phyloP scores from a whole-genome alignment of 2,113 vertebrate genomes.

The Acrocephalus kingi region DNA sequence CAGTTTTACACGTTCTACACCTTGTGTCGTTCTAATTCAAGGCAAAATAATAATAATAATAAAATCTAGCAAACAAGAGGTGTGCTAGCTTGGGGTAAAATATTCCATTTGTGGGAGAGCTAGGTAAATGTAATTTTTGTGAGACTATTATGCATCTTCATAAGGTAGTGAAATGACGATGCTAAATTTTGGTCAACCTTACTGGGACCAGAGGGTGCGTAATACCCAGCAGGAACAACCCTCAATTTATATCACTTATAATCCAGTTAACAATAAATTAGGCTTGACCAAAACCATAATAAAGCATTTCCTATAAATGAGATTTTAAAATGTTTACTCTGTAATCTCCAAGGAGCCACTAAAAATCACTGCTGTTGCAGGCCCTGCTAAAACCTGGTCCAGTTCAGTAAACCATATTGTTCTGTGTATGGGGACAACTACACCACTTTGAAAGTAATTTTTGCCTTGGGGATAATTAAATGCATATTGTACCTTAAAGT shows the following conservation, averaged over 20 bases:
- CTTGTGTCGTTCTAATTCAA: not conserved
- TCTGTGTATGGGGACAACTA: slow-evolving; percentile 4
- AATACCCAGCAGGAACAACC: not conserved
- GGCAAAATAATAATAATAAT: not conserved
- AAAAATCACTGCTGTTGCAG: slow-evolving; percentile 35
- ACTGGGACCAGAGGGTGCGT: not conserved
- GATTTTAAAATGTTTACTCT: slow-evolving; percentile 49
- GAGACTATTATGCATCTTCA: not conserved
- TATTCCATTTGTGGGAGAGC: not conserved
- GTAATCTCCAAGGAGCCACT: slow-evolving; percentile 26
- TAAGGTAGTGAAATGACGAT: not conserved
- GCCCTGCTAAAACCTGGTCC: slow-evolving; percentile 31
- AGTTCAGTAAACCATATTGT: slow-evolving; percentile 47
- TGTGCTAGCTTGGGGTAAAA: not conserved
- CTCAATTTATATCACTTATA: not conserved
- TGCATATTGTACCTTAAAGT: slow-evolving; percentile 37
- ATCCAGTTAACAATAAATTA: slow-evolving; percentile 41
- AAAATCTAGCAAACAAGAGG: not conserved
- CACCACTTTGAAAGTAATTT: slow-evolving; percentile 6
- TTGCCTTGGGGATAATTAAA: slow-evolving; percentile 59
- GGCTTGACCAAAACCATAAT: slow-evolving; percentile 7
- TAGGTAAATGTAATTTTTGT: not conserved
- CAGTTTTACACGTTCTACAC: not conserved
- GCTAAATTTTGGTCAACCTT: not conserved
- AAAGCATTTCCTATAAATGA: slow-evolving; percentile 27